Percentiles rank a stretch among this genome's conserved stretches.
Evolutionary conservation across 2,888 invertebrate species (phyloP).

Genomic region (Rhagophthalmus giganteus): DNA sequence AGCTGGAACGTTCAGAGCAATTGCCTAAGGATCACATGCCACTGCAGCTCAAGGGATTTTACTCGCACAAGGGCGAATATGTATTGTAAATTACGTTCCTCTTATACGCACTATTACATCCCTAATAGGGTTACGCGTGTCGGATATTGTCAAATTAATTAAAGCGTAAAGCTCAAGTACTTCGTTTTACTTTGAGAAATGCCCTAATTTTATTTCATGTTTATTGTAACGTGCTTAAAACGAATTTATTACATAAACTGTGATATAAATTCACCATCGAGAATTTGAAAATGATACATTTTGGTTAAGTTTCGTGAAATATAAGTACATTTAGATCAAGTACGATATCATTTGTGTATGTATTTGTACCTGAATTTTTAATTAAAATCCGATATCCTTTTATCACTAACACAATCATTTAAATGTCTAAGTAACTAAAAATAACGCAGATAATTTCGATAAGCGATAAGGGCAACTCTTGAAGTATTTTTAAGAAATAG

Average conservation of each 20-base stretch:
- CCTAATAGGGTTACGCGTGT: constrained; percentile 31
- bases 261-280: neutral
- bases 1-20: constrained; percentile 36
- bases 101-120: constrained; percentile 32
- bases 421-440: too few relatives aligned
- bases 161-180: constrained; percentile 28
- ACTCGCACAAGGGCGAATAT: constrained; percentile 31
- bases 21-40: constrained; percentile 36
- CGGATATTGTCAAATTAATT: constrained; percentile 34
- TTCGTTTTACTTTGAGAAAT: constrained; percentile 25
- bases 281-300: neutral
- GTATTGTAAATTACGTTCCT: constrained; percentile 34
- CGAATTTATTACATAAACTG: constrained; percentile 3
- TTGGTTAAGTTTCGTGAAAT: neutral
- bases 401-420: too few relatives aligned
- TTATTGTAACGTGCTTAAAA: constrained; percentile 24
- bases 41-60: constrained; percentile 33
- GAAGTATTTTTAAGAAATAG: too few relatives aligned
- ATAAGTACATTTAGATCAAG: neutral
- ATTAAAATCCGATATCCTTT: too few relatives aligned
- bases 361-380: too few relatives aligned
- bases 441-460: too few relatives aligned
- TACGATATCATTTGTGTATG: too few relatives aligned
- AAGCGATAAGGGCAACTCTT: too few relatives aligned
- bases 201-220: constrained; percentile 24